phyloP scores from a whole-genome alignment of 2,113 vertebrate genomes.

The Australoheros scitulus region DNA sequence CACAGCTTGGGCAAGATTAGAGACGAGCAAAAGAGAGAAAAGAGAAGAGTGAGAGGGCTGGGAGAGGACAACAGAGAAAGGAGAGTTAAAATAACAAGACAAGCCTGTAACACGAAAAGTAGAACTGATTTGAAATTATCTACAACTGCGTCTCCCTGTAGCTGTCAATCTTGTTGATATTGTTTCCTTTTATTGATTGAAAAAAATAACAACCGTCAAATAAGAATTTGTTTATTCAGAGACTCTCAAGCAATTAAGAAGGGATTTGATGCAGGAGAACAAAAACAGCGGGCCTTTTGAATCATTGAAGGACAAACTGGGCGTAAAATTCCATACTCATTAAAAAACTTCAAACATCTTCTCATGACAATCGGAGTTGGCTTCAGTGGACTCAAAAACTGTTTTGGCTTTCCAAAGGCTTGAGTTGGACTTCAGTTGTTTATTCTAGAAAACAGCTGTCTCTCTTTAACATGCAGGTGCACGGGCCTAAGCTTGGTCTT shows the following conservation, averaged over 20 bases:
- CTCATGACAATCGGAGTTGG: constrained; percentile 25
- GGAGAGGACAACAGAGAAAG: constrained; percentile 15
- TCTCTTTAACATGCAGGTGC: constrained; percentile 10
- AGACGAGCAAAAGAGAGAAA: constrained; percentile 41
- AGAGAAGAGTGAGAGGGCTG: constrained; percentile 39
- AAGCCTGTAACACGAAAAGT: constrained; percentile 44
- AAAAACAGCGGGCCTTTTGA: constrained; percentile 48
- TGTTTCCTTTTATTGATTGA: constrained; percentile 21
- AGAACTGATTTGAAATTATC: constrained; percentile 50
- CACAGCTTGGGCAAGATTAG: constrained; percentile 54
- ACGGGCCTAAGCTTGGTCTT: not conserved
- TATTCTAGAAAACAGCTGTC: constrained; percentile 29
- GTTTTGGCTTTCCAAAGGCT: not conserved
- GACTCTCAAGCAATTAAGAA: constrained; percentile 33
- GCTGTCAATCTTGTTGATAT: constrained; percentile 27
- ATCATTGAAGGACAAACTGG: constrained; percentile 57
- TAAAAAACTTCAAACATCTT: constrained; percentile 63
- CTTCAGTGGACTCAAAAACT: constrained; percentile 22
- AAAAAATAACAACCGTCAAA: not conserved
- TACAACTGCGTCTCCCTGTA: constrained; percentile 18
- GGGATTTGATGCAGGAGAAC: constrained; percentile 36
- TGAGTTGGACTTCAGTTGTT: not conserved
- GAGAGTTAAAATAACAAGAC: constrained; percentile 44
- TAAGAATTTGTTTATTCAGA: constrained; percentile 10
- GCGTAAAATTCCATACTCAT: constrained; percentile 54